phyloP scores from a whole-genome alignment of 1,140 invertebrate species.

The Anadara kagoshimensis region DNA sequence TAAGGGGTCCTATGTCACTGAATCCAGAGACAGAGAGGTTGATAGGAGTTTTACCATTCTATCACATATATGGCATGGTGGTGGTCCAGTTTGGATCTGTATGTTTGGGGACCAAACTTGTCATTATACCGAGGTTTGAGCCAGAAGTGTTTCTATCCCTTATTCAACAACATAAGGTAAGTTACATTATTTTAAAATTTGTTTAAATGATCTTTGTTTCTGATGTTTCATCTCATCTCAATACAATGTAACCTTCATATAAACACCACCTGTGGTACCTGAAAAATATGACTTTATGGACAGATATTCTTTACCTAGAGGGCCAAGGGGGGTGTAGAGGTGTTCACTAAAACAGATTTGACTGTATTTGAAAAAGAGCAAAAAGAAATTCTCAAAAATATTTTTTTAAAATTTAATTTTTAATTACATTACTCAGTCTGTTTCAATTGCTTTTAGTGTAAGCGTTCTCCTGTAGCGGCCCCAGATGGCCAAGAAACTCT shows the following conservation, averaged over 20 bases:
- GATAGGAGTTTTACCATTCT: constrained; percentile 83
- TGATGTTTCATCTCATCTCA: too few relatives aligned
- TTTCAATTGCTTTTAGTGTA: too few relatives aligned
- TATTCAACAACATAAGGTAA: constrained; percentile 79
- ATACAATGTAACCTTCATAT: too few relatives aligned
- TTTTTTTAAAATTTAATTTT: not conserved
- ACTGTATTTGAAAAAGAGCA: too few relatives aligned
- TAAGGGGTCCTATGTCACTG: constrained; percentile 37
- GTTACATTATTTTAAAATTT: not conserved
- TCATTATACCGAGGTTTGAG: constrained; percentile 86
- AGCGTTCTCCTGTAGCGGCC: too few relatives aligned
- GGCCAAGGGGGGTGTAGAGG: too few relatives aligned
- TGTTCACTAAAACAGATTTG: too few relatives aligned
- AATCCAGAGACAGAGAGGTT: constrained; percentile 59
- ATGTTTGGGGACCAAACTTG: constrained; percentile 78
- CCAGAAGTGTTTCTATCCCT: constrained; percentile 79
- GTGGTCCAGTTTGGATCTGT: constrained; percentile 73
- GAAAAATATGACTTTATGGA: too few relatives aligned
- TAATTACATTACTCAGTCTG: too few relatives aligned
- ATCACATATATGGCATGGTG: constrained; percentile 87
- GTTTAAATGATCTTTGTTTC: not conserved
- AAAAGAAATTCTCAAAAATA: not conserved
- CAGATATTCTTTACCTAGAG: too few relatives aligned
- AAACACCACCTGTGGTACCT: too few relatives aligned
- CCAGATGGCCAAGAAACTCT: too few relatives aligned